Conservation (phyloP, 2,797 vertebrate genomes). For the Toxotes lorentzi region DNA sequence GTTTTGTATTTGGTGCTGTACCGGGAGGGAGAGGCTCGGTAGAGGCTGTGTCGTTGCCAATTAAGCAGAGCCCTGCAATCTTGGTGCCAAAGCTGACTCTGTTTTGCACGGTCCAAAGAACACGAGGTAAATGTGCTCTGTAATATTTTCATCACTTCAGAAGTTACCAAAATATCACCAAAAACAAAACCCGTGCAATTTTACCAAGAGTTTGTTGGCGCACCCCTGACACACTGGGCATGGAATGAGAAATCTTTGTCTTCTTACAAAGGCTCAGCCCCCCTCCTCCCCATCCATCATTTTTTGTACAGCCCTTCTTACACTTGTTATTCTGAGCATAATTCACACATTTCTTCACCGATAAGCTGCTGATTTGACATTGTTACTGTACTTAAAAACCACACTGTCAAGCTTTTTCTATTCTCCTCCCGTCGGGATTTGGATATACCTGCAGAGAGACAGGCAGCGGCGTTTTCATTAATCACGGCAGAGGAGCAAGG, state of each 20-base stretch:
- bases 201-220: neutral
- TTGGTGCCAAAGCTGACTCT: too few relatives aligned
- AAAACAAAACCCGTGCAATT: too few relatives aligned
- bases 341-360: slow-evolving; percentile 7
- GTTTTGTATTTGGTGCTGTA: neutral
- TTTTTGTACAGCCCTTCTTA: neutral
- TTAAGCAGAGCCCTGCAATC: neutral
- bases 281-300: too few relatives aligned
- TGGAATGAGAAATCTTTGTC: too few relatives aligned
- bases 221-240: neutral
- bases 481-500: slow-evolving; percentile 28
- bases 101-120: too few relatives aligned
- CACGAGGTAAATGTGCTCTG: neutral
- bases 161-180: neutral
- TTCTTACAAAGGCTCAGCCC: neutral
- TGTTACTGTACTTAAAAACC: slow-evolving; percentile 13
- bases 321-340: neutral
- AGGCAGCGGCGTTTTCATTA: slow-evolving; percentile 5
- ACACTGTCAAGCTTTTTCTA: slow-evolving; percentile 4
- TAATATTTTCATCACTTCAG: neutral
- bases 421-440: neutral
- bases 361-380: slow-evolving; percentile 29
- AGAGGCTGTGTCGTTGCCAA: neutral
- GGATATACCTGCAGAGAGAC: neutral
- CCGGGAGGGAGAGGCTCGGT: too few relatives aligned